Evolutionary conservation across 2,797 vertebrate genomes (phyloP).

Genomic region (Falco naumanni): DNA sequence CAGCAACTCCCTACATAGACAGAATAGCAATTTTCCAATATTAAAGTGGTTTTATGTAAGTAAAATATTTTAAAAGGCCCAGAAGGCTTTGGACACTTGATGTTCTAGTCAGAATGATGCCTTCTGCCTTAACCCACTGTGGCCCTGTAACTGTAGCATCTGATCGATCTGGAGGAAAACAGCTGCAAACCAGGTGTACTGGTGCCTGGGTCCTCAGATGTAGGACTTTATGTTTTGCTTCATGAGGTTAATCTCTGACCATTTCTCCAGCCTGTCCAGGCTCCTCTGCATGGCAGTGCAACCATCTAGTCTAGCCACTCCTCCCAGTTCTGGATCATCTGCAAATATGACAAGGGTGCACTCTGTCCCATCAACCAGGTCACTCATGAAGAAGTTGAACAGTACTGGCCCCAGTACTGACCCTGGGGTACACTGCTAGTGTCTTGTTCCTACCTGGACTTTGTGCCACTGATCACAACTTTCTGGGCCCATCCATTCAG

Average conservation of each 20-base stretch:
- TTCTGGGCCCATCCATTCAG: background rate
- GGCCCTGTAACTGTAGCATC: background rate
- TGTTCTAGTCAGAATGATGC: background rate
- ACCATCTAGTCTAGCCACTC: no score
- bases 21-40: background rate
- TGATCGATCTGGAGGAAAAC: background rate
- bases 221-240: background rate
- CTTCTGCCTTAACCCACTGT: background rate
- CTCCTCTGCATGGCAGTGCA: no score
- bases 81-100: background rate
- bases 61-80: background rate
- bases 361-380: no score
- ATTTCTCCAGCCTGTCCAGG: background rate
- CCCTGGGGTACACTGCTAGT: background rate
- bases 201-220: background rate
- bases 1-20: background rate
- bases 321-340: no score
- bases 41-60: background rate
- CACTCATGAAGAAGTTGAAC: no score
- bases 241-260: background rate
- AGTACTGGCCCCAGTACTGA: background rate
- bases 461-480: background rate
- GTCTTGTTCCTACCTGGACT: background rate
- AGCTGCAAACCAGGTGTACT: background rate
- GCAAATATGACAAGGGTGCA: no score